These are phyloP conservation scores for Zaprionus lachaisei DNA, from an alignment of 1,140 invertebrate genomes.

Conservation along the genomic window DNA sequence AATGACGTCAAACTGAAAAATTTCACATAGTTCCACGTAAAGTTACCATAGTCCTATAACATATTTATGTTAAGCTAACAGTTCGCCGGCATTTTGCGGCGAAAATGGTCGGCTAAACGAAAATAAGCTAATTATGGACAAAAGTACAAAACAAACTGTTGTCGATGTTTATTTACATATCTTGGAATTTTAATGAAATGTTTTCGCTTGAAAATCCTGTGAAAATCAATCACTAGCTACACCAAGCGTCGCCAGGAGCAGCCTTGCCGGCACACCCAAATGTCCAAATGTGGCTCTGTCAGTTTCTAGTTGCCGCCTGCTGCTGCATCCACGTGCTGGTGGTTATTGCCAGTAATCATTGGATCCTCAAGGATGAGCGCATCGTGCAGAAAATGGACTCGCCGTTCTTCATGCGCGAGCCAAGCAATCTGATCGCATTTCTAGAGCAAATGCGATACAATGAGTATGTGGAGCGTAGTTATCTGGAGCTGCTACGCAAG, in stretches of 20 bases:
- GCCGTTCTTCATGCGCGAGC: constrained; percentile 90
- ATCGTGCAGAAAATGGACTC: constrained; percentile 87
- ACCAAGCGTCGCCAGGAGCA: not conserved
- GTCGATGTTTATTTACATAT: constrained; percentile 41
- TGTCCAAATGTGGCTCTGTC: constrained; percentile 55
- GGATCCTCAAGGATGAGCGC: constrained; percentile 74
- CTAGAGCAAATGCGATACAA: constrained; percentile 90
- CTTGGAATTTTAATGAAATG: not conserved
- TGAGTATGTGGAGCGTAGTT: constrained; percentile 74
- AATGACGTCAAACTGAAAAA: not conserved
- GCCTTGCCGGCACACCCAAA: not conserved
- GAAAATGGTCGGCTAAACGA: not conserved
- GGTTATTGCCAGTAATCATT: constrained; percentile 68
- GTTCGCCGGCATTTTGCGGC: not conserved
- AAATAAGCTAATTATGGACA: constrained; percentile 20
- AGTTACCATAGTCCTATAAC: not conserved
- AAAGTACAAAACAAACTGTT: constrained; percentile 19
- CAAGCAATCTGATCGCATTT: constrained; percentile 92
- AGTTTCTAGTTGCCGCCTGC: constrained; percentile 41
- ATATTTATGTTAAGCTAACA: constrained; percentile 18
- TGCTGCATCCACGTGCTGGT: constrained; percentile 54
- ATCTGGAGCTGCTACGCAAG: constrained; percentile 68
- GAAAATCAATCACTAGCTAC: not conserved
- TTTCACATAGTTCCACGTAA: not conserved
- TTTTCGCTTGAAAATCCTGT: not conserved